Percentiles rank a stretch among this genome's conserved stretches.
Conservation (phyloP, 2,113 vertebrate species). For the Salvelinus alpinus region DNA sequence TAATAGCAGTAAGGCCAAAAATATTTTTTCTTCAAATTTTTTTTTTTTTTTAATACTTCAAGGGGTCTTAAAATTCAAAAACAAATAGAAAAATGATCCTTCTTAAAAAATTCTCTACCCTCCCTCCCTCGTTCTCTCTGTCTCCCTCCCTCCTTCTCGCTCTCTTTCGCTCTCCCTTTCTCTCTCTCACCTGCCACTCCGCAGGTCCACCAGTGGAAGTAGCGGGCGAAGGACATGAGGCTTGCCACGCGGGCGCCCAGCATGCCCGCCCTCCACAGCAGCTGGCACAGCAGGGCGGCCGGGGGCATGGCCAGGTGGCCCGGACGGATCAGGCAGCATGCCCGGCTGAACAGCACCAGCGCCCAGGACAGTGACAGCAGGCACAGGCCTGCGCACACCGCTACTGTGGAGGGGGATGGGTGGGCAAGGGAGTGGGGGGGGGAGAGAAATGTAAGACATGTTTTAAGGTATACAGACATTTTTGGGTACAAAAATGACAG, state of each 20-base stretch:
- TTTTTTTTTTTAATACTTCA: too few relatives aligned
- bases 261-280: slow-evolving; percentile 88
- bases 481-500: too few relatives aligned
- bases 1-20: too few relatives aligned
- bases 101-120: too few relatives aligned
- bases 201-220: slow-evolving; percentile 82
- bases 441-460: background rate
- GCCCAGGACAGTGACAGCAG: slow-evolving; percentile 84
- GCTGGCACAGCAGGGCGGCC: slow-evolving; percentile 81
- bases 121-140: too few relatives aligned
- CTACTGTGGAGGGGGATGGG: slow-evolving; percentile 57
- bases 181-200: slow-evolving; percentile 80
- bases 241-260: slow-evolving; percentile 79
- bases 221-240: slow-evolving; percentile 80
- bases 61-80: too few relatives aligned
- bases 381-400: slow-evolving; percentile 77
- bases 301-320: slow-evolving; percentile 76
- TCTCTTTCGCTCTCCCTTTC: background rate
- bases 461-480: too few relatives aligned
- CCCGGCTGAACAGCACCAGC: slow-evolving; percentile 79
- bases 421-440: background rate
- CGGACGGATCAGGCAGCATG: slow-evolving; percentile 74
- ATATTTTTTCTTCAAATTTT: too few relatives aligned
- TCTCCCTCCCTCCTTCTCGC: background rate
- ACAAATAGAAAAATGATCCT: too few relatives aligned